A percentile compares a stretch with the other conserved stretches of the same genome.
Conservation (phyloP, 2,797 vertebrate genomes). For the Crypturellus tataupa region DNA sequence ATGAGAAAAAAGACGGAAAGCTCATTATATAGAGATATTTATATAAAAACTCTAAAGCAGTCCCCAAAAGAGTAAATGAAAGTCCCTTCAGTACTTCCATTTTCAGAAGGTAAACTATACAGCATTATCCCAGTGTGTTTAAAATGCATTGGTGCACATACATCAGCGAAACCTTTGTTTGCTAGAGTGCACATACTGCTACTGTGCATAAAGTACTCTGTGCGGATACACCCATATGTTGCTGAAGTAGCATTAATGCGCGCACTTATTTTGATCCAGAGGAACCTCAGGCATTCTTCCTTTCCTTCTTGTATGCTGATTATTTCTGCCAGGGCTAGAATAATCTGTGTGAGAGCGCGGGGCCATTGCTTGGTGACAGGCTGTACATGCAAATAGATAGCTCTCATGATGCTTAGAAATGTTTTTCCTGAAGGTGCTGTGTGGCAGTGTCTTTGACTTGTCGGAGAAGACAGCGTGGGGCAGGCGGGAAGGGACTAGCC, state of each 20-base stretch:
- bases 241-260: neutral
- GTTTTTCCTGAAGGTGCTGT: slow-evolving; percentile 35
- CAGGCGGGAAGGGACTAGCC: neutral
- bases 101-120: neutral
- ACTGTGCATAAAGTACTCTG: neutral
- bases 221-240: slow-evolving; percentile 17
- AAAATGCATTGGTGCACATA: neutral
- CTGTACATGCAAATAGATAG: slow-evolving; percentile 44
- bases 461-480: slow-evolving; percentile 25
- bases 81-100: neutral
- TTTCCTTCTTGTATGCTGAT: slow-evolving; percentile 26
- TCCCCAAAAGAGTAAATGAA: neutral
- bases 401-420: slow-evolving; percentile 37
- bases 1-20: neutral
- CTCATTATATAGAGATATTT: neutral
- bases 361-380: slow-evolving; percentile 46
- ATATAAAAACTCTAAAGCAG: neutral
- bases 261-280: slow-evolving; percentile 43
- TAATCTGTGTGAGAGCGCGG: accelerated
- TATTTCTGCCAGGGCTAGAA: slow-evolving; percentile 59
- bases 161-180: neutral
- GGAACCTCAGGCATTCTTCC: slow-evolving; percentile 54
- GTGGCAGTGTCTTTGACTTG: slow-evolving; percentile 38
- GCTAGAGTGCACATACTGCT: neutral
- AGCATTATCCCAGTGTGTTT: neutral